Conservation (phyloP, 2,113 vertebrate genomes). For the Ceyx cyanopectus region DNA sequence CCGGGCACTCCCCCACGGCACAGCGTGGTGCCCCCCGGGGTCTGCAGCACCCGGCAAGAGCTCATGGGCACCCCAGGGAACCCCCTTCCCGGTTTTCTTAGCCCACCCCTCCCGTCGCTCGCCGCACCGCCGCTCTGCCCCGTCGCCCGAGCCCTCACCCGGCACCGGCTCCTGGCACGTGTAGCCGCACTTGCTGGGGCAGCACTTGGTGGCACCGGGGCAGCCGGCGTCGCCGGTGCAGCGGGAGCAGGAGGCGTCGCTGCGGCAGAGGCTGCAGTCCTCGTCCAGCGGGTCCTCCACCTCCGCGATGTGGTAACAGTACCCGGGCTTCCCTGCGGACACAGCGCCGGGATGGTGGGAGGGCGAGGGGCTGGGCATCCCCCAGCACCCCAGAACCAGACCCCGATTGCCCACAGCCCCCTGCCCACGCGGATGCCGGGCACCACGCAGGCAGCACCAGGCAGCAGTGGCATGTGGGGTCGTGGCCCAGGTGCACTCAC, state of each 20-base stretch:
- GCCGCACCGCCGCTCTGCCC: accelerated
- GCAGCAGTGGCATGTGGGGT: accelerated
- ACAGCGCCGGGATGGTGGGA: accelerated
- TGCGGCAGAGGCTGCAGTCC: not conserved
- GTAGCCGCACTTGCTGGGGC: conserved; percentile 60
- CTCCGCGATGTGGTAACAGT: conserved; percentile 31
- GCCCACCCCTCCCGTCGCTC: not conserved
- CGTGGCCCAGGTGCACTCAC: not conserved
- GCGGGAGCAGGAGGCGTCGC: not conserved
- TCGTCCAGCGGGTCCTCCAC: not conserved
- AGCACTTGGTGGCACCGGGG: conserved; percentile 36
- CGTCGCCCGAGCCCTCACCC: not conserved
- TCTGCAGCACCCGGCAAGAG: not conserved
- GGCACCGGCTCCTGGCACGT: conserved; percentile 54
- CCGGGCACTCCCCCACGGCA: accelerated
- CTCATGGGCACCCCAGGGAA: not conserved
- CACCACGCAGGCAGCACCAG: accelerated
- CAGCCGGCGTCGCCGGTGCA: not conserved
- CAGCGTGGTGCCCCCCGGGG: accelerated
- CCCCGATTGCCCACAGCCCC: accelerated
- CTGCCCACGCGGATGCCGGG: accelerated
- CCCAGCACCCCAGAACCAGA: not conserved
- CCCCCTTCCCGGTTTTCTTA: not conserved
- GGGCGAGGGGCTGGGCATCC: not conserved
- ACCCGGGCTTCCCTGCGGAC: conserved; percentile 32